Conservation (phyloP, 2,888 invertebrate genomes). For the Hydropsyche betteni region DNA sequence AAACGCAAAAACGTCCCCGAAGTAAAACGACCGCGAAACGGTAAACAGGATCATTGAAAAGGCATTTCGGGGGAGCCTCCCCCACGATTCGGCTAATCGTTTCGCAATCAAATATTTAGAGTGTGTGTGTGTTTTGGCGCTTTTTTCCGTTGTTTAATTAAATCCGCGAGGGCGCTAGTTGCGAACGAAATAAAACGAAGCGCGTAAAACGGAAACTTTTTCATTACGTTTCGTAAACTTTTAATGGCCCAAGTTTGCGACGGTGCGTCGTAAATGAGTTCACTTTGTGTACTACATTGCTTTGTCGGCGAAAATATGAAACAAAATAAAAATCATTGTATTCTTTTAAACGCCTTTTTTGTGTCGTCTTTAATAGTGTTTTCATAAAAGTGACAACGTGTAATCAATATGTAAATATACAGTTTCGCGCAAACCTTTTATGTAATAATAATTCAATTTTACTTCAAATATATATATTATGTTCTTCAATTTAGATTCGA, state of each 20-base stretch:
- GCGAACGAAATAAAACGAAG: background rate
- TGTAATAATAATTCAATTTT: no score
- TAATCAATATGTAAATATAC: no score
- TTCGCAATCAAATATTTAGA: no score
- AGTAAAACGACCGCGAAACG: constrained; percentile 41
- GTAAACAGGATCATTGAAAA: constrained; percentile 47
- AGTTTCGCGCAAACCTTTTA: no score
- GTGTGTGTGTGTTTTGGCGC: no score
- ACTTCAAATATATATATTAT: no score
- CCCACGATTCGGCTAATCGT: background rate
- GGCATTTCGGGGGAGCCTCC: constrained; percentile 31
- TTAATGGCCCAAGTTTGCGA: constrained; percentile 25
- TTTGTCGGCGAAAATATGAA: constrained; percentile 18
- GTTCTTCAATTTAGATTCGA: no score
- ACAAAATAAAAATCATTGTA: background rate
- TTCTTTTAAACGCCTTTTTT: no score
- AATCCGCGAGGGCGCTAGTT: no score
- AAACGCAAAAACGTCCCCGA: constrained; percentile 38
- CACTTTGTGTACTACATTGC: constrained; percentile 17
- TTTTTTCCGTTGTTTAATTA: no score
- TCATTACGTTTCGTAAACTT: constrained; percentile 32
- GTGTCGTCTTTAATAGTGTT: no score
- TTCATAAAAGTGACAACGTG: no score
- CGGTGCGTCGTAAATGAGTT: constrained; percentile 28
- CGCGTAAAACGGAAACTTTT: constrained; percentile 17